A percentile compares a stretch with the other conserved stretches of the same genome.
These are phyloP conservation scores for Sarcophaga subvicina DNA, from an alignment of 2,888 invertebrate species.

Conservation along the genomic window DNA sequence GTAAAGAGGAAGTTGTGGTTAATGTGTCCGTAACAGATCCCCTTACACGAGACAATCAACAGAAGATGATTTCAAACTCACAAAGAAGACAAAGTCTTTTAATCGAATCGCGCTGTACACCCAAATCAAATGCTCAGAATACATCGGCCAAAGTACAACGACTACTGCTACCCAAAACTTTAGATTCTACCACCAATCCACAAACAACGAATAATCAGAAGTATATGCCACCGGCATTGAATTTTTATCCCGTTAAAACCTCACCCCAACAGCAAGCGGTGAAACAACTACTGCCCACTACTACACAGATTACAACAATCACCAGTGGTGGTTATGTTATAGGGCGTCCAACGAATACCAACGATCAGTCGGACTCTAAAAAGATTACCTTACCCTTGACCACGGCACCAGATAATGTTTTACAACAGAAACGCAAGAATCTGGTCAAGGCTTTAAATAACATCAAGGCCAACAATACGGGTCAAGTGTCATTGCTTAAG, in stretches of 20 bases:
- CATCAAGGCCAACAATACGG: slow-evolving; percentile 74
- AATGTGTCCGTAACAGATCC: slow-evolving; percentile 75
- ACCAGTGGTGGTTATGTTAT: slow-evolving; percentile 71
- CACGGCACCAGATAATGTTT: slow-evolving; percentile 64
- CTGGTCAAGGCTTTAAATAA: slow-evolving; percentile 77
- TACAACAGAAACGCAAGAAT: slow-evolving; percentile 78
- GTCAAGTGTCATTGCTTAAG: slow-evolving; percentile 77
- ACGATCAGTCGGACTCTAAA: slow-evolving; percentile 27
- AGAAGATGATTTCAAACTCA: slow-evolving; percentile 71
- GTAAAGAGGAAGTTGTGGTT: slow-evolving; percentile 73
- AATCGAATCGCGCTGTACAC: slow-evolving; percentile 66
- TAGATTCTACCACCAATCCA: slow-evolving; percentile 1
- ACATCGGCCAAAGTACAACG: neutral
- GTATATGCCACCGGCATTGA: slow-evolving; percentile 14
- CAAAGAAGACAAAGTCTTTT: slow-evolving; percentile 68
- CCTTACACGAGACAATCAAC: slow-evolving; percentile 72
- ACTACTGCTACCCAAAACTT: neutral
- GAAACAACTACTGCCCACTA: slow-evolving; percentile 60
- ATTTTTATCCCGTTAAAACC: slow-evolving; percentile 37
- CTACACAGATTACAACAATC: slow-evolving; percentile 68
- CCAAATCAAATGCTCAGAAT: slow-evolving; percentile 70
- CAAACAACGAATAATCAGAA: neutral
- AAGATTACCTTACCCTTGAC: slow-evolving; percentile 30
- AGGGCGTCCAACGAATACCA: slow-evolving; percentile 51
- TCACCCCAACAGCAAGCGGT: slow-evolving; percentile 14